Base-by-base conservation (phyloP, 2,797 vertebrate species). In the Denticeps clupeoides region DNA sequence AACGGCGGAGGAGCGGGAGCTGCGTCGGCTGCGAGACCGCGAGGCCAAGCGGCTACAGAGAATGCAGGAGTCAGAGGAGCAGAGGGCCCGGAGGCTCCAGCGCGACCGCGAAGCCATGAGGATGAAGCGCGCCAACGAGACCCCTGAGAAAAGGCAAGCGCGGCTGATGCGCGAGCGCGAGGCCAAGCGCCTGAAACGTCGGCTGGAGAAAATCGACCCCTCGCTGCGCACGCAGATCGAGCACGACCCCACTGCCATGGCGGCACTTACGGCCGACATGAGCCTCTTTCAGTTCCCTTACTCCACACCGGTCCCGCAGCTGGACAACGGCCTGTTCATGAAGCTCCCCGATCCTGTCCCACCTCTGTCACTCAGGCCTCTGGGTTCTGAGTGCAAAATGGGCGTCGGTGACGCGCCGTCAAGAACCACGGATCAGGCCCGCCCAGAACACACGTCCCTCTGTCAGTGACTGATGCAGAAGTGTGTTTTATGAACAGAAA, bases 181-280 rank as follows among this genome's bases (percentile, higher is more conserved):
- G 67, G 94, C 95, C 18, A 98, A 97, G 81, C 65, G 91, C 66
- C 87, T 98, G 49, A 99, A 98, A 59, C 76, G 93, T 2, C 82
- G 91, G 26, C 74, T 98, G 60, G 93, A 99, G 73, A 99, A 99
- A 80, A 95, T 99, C 68, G 94, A 98, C 81, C 92, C 96, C 22
- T 89, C 90, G 62, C 73, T 99, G 53, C 84, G 91, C 65, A 90
- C 90, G 4, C 94, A 97, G 74, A 98, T 99, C 26, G 93, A 94
- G 69, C 91, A 99, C 38, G 92, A 98, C 58, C 89, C 93, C 2
- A 88, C 94, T 1, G 92, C 94, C 15, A 89, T 98, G 90, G 94
- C 93, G 0, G 92, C 94, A 6, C 78, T 98, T 67, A 93, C 91
- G 6, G 90, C 95, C 0, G 94, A 99, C 72, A 97, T 97, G 87